Evolutionary conservation across 2,888 invertebrate species (phyloP).

Genomic region (Rhynchonema sp.): DNA sequence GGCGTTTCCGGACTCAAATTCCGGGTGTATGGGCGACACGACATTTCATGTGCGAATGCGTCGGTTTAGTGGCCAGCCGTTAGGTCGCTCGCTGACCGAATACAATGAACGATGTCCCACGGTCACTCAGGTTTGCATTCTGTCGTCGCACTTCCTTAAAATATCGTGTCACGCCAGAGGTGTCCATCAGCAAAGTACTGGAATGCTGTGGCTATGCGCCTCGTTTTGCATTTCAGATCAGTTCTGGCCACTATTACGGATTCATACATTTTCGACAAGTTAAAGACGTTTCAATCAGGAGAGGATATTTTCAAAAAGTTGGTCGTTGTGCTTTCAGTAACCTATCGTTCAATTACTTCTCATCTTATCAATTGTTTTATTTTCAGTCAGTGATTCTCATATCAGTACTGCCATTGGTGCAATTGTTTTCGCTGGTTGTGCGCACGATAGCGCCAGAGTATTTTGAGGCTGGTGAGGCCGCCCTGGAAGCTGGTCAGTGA

Average conservation of each 20-base stretch:
- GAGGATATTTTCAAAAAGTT: slow-evolving; percentile 96
- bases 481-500: slow-evolving; percentile 49
- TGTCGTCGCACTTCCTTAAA: too few relatives aligned
- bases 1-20: slow-evolving; percentile 97
- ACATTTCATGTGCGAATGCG: slow-evolving; percentile 82
- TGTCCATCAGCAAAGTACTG: too few relatives aligned
- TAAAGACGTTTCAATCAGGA: slow-evolving; percentile 64
- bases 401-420: slow-evolving; percentile 73
- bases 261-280: slow-evolving; percentile 96
- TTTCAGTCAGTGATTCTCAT: slow-evolving; percentile 55
- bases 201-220: too few relatives aligned
- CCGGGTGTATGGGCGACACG: slow-evolving; percentile 95
- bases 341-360: neutral
- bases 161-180: too few relatives aligned
- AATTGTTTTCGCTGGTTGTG: slow-evolving; percentile 70
- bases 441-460: slow-evolving; percentile 75
- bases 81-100: neutral
- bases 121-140: neutral
- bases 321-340: slow-evolving; percentile 4
- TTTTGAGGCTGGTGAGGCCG: slow-evolving; percentile 71
- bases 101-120: neutral
- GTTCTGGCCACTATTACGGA: slow-evolving; percentile 74
- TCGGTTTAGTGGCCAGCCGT: neutral
- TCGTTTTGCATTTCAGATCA: too few relatives aligned
- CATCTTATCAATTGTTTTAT: neutral